Evolutionary conservation across 1,140 invertebrate genomes (phyloP).

Genomic region (Leguminivora glycinivorella): DNA sequence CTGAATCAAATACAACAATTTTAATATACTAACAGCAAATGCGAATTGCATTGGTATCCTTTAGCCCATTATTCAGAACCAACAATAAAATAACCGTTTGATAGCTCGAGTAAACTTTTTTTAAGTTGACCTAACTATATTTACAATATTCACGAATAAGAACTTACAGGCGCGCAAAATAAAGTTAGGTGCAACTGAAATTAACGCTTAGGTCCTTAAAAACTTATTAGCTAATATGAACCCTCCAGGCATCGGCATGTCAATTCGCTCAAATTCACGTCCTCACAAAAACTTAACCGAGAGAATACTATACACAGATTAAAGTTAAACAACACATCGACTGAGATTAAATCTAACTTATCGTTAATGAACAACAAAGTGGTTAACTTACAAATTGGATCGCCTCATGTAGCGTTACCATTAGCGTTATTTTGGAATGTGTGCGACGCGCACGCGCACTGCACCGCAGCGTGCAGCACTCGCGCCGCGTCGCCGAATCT

Average conservation of each 20-base stretch:
- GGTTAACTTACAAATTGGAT: constrained; percentile 74
- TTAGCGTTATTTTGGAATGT: constrained; percentile 75
- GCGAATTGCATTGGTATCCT: constrained; percentile 67
- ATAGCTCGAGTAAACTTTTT: constrained; percentile 61
- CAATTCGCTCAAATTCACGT: constrained; percentile 74
- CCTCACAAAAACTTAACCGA: constrained; percentile 71
- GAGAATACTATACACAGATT: constrained; percentile 76
- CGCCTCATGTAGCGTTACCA: constrained; percentile 62
- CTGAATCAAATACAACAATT: constrained; percentile 55
- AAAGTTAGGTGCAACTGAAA: constrained; percentile 74
- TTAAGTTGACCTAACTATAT: constrained; percentile 73
- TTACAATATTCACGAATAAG: constrained; percentile 68
- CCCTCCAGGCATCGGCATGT: constrained; percentile 60
- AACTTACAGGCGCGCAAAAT: constrained; percentile 71
- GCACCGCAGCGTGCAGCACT: neutral
- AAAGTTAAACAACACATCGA: constrained; percentile 73
- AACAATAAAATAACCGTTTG: constrained; percentile 72
- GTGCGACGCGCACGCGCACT: constrained; percentile 59
- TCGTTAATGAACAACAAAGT: constrained; percentile 78
- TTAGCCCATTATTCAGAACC: constrained; percentile 59
- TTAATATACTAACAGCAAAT: constrained; percentile 57
- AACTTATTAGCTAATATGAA: constrained; percentile 69
- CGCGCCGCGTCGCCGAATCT: constrained; percentile 46
- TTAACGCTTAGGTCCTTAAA: constrained; percentile 69
- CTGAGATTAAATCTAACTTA: constrained; percentile 77